These are phyloP conservation scores for Holotrichia oblita DNA, from an alignment of 1,140 invertebrate genomes.

Conservation along the genomic window DNA sequence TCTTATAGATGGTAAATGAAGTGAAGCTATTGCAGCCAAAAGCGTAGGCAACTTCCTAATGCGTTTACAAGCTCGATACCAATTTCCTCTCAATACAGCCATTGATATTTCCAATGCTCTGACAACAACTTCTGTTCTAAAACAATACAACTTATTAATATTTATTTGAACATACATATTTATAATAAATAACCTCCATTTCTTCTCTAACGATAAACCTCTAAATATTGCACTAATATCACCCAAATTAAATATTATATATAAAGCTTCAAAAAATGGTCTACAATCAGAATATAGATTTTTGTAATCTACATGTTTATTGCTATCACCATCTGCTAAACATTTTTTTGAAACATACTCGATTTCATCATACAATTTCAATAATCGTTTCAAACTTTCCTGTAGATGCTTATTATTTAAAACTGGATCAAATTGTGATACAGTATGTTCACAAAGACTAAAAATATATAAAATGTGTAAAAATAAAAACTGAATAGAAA, in stretches of 20 bases:
- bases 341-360: constrained; percentile 50
- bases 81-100: constrained; percentile 65
- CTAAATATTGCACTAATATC: constrained; percentile 64
- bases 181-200: constrained; percentile 55
- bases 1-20: constrained; percentile 63
- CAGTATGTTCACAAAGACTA: constrained; percentile 64
- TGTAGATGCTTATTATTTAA: constrained; percentile 69
- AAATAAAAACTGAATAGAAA: constrained; percentile 37
- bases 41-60: constrained; percentile 63
- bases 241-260: constrained; percentile 69
- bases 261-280: constrained; percentile 65
- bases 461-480: constrained; percentile 48
- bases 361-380: constrained; percentile 66
- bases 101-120: constrained; percentile 60
- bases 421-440: constrained; percentile 66
- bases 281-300: no score
- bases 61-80: constrained; percentile 61
- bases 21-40: constrained; percentile 61
- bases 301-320: constrained; percentile 46
- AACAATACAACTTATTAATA: constrained; percentile 36
- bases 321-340: constrained; percentile 31
- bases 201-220: constrained; percentile 59
- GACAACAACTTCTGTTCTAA: constrained; percentile 49
- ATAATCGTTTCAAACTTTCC: constrained; percentile 68
- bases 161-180: neutral